Conservation (phyloP, 2,113 vertebrate genomes). For the Varanus salvator region DNA sequence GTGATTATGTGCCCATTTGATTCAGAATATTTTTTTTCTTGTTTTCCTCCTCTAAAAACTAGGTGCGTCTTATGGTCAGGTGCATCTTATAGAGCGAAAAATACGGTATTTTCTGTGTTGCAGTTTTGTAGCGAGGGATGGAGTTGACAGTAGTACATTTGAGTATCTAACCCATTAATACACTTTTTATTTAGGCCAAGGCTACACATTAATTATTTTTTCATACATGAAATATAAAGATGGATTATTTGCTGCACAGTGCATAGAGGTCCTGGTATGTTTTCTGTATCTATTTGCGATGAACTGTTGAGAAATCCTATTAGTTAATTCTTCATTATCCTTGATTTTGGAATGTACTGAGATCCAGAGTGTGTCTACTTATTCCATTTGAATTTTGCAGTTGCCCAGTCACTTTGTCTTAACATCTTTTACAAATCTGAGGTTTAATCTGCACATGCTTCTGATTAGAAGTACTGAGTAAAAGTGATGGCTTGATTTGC, state of each 20-base stretch:
- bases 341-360: not conserved
- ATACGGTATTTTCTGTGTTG: not conserved
- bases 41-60: too few relatives aligned
- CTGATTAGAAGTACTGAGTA: not conserved
- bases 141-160: not conserved
- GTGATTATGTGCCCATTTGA: too few relatives aligned
- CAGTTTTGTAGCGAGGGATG: too few relatives aligned
- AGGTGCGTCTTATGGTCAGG: too few relatives aligned
- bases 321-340: not conserved
- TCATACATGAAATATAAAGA: not conserved
- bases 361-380: not conserved
- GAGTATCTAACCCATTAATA: not conserved
- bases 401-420: not conserved
- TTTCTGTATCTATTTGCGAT: not conserved
- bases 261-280: not conserved
- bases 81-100: too few relatives aligned
- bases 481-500: not conserved
- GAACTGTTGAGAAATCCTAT: not conserved
- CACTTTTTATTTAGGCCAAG: not conserved
- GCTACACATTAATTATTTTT: not conserved
- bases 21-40: too few relatives aligned
- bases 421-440: not conserved
- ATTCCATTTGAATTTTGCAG: not conserved
- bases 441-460: not conserved
- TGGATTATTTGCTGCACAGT: not conserved